These are phyloP conservation scores for Zoroaster sp. DNA, from an alignment of 53 echinoderm and acorn worm genomes.

Conservation along the genomic window DNA sequence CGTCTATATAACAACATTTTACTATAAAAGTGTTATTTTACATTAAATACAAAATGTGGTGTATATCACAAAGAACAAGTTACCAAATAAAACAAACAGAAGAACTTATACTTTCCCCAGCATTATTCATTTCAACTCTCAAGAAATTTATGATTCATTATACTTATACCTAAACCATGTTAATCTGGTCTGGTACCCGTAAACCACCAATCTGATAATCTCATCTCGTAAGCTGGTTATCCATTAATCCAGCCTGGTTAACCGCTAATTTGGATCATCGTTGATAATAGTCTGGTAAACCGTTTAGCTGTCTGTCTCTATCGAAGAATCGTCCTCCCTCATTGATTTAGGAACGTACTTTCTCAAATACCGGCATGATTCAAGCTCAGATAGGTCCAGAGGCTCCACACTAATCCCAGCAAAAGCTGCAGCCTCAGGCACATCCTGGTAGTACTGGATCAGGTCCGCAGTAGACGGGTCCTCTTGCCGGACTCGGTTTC, in stretches of 20 bases:
- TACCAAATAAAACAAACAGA: too few species aligned
- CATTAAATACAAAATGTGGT: too few species aligned
- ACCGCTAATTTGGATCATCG: not conserved
- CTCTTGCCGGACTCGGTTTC: not conserved
- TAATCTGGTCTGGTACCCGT: not conserved
- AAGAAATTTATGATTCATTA: too few species aligned
- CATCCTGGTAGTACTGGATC: not conserved
- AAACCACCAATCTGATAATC: not conserved
- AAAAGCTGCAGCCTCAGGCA: not conserved
- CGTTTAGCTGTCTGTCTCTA: not conserved
- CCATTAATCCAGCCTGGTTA: not conserved
- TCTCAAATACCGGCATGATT: conserved; percentile 34
- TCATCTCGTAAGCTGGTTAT: not conserved
- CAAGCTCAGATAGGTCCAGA: not conserved
- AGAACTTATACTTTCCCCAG: too few species aligned
- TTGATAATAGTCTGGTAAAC: too few species aligned
- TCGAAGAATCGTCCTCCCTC: not conserved
- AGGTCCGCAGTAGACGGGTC: not conserved
- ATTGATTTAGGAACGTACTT: conserved; percentile 20
- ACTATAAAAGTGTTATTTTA: too few species aligned
- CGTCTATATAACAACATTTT: too few species aligned
- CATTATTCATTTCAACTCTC: too few species aligned
- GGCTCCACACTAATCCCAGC: not conserved
- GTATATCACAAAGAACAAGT: too few species aligned
- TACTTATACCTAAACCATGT: not conserved